A percentile compares a stretch with the other conserved stretches of the same genome.
phyloP scores from a whole-genome alignment of 2,113 vertebrate species.

The Chaetodon trifascialis region DNA sequence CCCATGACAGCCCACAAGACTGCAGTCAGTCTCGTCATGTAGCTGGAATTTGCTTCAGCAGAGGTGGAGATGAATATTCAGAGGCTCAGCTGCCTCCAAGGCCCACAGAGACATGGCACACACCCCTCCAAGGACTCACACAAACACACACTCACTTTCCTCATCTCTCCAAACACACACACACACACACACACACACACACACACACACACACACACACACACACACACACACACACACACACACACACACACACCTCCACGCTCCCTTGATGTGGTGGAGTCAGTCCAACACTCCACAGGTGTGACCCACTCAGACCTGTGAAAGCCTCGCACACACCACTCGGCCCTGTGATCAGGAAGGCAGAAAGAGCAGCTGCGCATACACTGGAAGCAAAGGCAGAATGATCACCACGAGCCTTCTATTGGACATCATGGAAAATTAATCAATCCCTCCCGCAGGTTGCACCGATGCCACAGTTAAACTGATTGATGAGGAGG shows the following conservation, averaged over 20 bases:
- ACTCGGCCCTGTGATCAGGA: conserved; percentile 50
- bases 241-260: conserved; percentile 3
- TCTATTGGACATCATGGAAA: conserved; percentile 36
- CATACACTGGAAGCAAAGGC: conserved; percentile 26
- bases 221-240: conserved; percentile 8
- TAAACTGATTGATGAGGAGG: conserved; percentile 41
- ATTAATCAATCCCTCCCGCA: conserved; percentile 19
- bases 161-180: not conserved
- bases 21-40: conserved; percentile 53
- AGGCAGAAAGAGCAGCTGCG: conserved; percentile 63
- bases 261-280: conserved; percentile 67
- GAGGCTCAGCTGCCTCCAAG: conserved; percentile 65
- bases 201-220: not conserved
- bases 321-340: conserved; percentile 44
- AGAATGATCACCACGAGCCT: conserved; percentile 16
- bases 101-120: conserved; percentile 55
- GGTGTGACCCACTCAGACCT: conserved; percentile 74
- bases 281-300: conserved; percentile 69
- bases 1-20: conserved; percentile 37
- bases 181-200: conserved; percentile 7
- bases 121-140: conserved; percentile 26
- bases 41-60: conserved; percentile 61
- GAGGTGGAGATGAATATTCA: conserved; percentile 78
- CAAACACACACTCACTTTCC: not conserved
- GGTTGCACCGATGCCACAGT: conserved; percentile 23